phyloP scores from a whole-genome alignment of 1,140 invertebrate genomes.

The Acromyrmex echinatior region DNA sequence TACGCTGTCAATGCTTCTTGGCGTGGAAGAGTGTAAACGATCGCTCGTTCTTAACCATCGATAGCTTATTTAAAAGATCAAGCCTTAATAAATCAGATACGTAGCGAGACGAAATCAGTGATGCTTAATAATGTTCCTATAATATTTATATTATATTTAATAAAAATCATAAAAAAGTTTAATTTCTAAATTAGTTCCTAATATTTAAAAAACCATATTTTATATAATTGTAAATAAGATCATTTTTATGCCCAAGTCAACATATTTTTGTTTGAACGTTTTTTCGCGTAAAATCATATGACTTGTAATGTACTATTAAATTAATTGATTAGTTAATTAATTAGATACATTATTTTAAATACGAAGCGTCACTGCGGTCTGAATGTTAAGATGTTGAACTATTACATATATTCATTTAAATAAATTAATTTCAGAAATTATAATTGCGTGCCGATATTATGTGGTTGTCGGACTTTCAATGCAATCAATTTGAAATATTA shows the following conservation, averaged over 20 bases:
- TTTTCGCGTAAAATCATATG: not conserved
- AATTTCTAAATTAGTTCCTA: too few species aligned
- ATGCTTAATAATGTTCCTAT: not conserved
- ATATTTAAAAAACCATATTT: too few species aligned
- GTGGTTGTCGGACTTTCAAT: too few species aligned
- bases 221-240: too few species aligned
- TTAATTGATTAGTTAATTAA: not conserved
- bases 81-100: not conserved
- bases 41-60: conserved; percentile 17
- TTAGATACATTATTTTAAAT: not conserved
- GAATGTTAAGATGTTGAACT: too few species aligned
- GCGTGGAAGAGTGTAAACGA: not conserved
- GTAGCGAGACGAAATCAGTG: not conserved
- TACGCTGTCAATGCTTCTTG: conserved; percentile 68
- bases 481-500: too few species aligned
- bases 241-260: too few species aligned
- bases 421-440: too few species aligned
- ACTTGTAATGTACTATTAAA: not conserved
- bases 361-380: too few species aligned
- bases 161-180: not conserved
- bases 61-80: not conserved
- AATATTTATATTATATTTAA: not conserved
- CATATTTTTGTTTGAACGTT: not conserved
- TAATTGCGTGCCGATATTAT: too few species aligned
- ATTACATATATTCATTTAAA: too few species aligned